Conservation (phyloP, 1,140 invertebrate species). For the Hycleus cichorii region DNA sequence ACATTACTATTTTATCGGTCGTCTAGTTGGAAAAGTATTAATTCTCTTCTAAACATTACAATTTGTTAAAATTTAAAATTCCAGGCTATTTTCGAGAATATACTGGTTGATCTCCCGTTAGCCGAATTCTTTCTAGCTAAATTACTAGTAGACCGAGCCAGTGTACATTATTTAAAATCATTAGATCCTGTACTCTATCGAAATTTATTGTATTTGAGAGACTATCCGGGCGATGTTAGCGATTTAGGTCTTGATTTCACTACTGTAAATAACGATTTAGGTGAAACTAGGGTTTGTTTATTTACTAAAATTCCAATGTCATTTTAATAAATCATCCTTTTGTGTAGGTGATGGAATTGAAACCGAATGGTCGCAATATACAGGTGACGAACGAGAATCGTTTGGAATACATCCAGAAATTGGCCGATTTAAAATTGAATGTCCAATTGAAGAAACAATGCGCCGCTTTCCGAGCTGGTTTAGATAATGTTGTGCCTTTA, state of each 20-base stretch:
- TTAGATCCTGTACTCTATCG: constrained; percentile 88
- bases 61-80: constrained; percentile 23
- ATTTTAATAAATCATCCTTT: neutral
- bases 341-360: constrained; percentile 73
- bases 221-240: constrained; percentile 69
- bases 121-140: constrained; percentile 90
- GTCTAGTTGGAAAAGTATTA: constrained; percentile 84
- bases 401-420: constrained; percentile 93
- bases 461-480: constrained; percentile 73
- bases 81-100: constrained; percentile 89
- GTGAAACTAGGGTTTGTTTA: constrained; percentile 66
- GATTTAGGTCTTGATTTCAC: constrained; percentile 91
- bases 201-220: constrained; percentile 82
- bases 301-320: neutral
- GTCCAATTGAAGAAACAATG: constrained; percentile 85
- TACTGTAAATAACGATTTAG: constrained; percentile 80
- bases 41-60: too few relatives aligned
- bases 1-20: constrained; percentile 94
- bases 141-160: constrained; percentile 71
- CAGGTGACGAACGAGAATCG: constrained; percentile 84
- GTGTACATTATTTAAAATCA: constrained; percentile 89
- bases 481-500: constrained; percentile 81
- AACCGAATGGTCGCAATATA: constrained; percentile 82
- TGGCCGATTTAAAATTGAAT: constrained; percentile 94
- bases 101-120: constrained; percentile 88